A percentile compares a stretch with the other conserved stretches of the same genome.
Evolutionary conservation across 2,113 vertebrate species (phyloP).

Genomic region (Bagarius yarrelli): DNA sequence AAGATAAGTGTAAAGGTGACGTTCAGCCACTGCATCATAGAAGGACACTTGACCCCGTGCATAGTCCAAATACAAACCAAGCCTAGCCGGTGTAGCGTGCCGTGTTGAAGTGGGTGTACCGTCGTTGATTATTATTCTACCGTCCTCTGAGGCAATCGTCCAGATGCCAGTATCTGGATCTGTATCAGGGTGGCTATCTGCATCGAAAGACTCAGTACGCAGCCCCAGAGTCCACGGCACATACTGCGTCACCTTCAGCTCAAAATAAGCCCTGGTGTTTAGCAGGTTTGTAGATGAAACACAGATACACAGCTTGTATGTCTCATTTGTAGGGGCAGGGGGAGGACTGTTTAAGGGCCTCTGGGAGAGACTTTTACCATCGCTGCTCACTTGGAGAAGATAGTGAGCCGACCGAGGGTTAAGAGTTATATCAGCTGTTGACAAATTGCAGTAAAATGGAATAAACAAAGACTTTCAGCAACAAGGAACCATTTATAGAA

Average conservation of each 20-base stretch:
- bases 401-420: slow-evolving; percentile 15
- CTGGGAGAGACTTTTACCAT: slow-evolving; percentile 21
- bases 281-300: slow-evolving; percentile 25
- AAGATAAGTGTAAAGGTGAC: slow-evolving; percentile 21
- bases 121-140: slow-evolving; percentile 30
- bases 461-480: neutral
- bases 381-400: slow-evolving; percentile 5
- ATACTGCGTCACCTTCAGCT: neutral
- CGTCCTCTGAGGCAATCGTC: slow-evolving; percentile 24
- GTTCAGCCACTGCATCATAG: slow-evolving; percentile 5
- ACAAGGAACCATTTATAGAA: neutral
- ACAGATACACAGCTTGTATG: slow-evolving; percentile 25
- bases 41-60: slow-evolving; percentile 32
- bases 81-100: neutral
- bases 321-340: neutral
- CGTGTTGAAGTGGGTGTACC: neutral
- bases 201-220: slow-evolving; percentile 16
- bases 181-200: slow-evolving; percentile 13
- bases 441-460: neutral
- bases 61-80: slow-evolving; percentile 31
- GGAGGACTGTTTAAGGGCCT: neutral
- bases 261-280: slow-evolving; percentile 27
- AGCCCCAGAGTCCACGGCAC: slow-evolving; percentile 30
- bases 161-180: slow-evolving; percentile 24
- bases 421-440: slow-evolving; percentile 19